Conservation (phyloP, 2,888 invertebrate species). For the Deroplatys truncata region DNA sequence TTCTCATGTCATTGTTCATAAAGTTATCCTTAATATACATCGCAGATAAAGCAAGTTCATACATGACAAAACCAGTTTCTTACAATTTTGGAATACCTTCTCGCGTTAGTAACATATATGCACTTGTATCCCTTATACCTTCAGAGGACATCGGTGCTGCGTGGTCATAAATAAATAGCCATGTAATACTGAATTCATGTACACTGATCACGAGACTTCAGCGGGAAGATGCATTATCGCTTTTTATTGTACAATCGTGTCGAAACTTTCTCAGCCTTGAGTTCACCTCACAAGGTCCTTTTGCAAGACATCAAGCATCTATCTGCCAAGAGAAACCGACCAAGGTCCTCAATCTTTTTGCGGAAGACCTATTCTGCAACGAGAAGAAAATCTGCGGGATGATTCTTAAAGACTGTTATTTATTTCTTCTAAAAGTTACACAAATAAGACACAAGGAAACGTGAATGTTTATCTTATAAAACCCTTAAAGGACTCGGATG, state of each 20-base stretch:
- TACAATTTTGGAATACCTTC: no score
- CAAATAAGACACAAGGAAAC: no score
- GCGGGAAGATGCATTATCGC: slow-evolving; percentile 6
- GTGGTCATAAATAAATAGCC: not conserved
- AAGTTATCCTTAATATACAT: no score
- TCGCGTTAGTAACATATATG: not conserved
- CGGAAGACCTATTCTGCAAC: not conserved
- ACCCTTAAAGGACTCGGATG: no score
- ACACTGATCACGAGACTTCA: not conserved
- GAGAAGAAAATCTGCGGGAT: not conserved
- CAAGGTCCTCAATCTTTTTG: not conserved
- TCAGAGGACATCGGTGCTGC: not conserved
- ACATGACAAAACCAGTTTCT: no score
- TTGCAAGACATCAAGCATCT: not conserved
- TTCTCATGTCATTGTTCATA: no score
- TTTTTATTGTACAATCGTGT: slow-evolving; percentile 9
- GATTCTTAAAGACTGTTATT: not conserved
- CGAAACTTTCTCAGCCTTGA: not conserved
- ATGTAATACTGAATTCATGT: slow-evolving; percentile 4
- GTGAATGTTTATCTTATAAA: no score
- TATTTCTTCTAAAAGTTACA: no score
- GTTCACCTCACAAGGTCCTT: not conserved
- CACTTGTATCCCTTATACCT: not conserved
- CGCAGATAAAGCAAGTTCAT: no score
- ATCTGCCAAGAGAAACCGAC: not conserved